phyloP scores from a whole-genome alignment of 2,888 invertebrate genomes.

The Pardosa pseudoannulata region DNA sequence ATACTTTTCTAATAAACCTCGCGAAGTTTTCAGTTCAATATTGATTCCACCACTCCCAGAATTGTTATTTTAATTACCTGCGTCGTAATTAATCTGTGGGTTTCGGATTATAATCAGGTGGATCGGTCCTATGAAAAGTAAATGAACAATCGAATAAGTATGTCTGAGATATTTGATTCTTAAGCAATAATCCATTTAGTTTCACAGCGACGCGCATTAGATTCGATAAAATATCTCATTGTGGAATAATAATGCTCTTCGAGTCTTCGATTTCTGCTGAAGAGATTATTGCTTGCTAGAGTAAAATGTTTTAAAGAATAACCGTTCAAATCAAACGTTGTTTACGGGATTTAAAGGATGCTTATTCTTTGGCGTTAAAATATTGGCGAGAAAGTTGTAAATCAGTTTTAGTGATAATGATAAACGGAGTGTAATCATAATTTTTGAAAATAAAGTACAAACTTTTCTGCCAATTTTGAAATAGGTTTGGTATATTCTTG shows the following conservation, averaged over 20 bases:
- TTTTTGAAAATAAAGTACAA: no score
- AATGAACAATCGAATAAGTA: not conserved
- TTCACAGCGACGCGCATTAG: not conserved
- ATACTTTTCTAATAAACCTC: constrained; percentile 4
- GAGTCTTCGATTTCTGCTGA: no score
- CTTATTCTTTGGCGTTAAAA: not conserved
- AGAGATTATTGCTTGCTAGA: not conserved
- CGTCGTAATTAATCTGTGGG: not conserved
- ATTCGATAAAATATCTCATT: not conserved
- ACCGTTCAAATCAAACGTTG: not conserved
- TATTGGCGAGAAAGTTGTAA: no score
- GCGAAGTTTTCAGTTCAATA: not conserved
- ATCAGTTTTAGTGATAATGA: no score
- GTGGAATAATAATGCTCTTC: not conserved
- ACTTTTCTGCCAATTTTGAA: no score
- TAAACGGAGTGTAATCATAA: no score
- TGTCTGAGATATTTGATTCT: not conserved
- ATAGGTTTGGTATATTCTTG: no score
- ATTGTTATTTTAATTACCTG: not conserved
- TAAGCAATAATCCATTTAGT: not conserved
- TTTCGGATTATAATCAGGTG: not conserved
- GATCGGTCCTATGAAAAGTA: not conserved
- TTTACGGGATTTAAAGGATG: not conserved
- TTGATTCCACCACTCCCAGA: no score
- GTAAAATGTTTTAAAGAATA: not conserved